phyloP scores from a whole-genome alignment of 2,797 vertebrate species.

The Leucoraja ocellata region DNA sequence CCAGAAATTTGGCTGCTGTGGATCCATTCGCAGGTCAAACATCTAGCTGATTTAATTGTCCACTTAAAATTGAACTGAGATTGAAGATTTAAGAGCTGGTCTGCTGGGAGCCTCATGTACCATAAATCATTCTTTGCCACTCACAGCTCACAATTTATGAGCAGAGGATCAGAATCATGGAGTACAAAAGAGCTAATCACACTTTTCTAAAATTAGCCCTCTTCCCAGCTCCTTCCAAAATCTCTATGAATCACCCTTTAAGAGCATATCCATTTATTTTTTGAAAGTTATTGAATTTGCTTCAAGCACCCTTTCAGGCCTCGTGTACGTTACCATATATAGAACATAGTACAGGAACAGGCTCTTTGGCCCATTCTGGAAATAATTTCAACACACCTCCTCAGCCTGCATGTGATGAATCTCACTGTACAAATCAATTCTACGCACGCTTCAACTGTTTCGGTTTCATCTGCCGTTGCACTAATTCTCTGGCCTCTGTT shows the following conservation, averaged over 20 bases:
- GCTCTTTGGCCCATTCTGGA: no score
- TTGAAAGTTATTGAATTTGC: not conserved
- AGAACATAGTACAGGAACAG: no score
- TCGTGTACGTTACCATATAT: not conserved
- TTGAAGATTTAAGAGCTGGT: not conserved
- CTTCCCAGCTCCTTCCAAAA: not conserved
- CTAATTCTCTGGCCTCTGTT: not conserved
- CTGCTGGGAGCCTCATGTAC: not conserved
- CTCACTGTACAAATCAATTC: not conserved
- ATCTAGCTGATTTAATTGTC: not conserved
- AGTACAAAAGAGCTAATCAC: not conserved
- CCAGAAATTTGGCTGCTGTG: not conserved
- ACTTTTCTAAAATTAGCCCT: not conserved
- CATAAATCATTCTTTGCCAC: not conserved
- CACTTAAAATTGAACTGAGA: not conserved
- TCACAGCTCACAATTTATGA: not conserved
- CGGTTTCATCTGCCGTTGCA: not conserved
- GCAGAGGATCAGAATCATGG: not conserved
- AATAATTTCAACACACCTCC: no score
- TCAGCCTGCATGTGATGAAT: no score
- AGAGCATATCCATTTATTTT: not conserved
- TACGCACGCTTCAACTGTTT: not conserved
- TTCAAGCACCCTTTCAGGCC: not conserved
- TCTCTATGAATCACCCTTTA: not conserved
- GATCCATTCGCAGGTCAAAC: not conserved